A percentile compares a stretch with the other conserved stretches of the same genome.
Evolutionary conservation across 1,140 invertebrate species (phyloP).

Genomic region (Aporrectodea caliginosa): DNA sequence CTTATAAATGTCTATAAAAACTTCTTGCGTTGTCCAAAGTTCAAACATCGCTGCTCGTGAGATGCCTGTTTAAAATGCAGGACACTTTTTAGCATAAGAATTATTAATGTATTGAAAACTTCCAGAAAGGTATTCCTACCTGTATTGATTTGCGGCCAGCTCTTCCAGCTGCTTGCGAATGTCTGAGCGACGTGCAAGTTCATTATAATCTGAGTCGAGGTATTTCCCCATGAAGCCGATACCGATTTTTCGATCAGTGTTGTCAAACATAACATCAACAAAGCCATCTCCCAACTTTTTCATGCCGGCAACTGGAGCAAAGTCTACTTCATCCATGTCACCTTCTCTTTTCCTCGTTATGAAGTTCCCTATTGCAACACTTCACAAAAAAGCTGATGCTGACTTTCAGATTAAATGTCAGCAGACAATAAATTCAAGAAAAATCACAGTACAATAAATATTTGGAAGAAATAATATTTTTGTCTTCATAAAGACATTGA

Average conservation of each 20-base stretch:
- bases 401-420: too few species aligned
- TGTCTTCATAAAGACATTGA: too few species aligned
- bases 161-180: neutral
- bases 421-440: too few species aligned
- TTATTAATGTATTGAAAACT: neutral
- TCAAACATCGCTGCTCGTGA: neutral
- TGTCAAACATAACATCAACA: neutral
- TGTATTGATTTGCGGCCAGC: neutral
- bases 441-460: too few species aligned
- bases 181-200: neutral
- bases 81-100: neutral
- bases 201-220: neutral
- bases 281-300: neutral
- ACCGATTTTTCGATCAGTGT: neutral
- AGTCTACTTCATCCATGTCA: neutral
- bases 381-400: too few species aligned
- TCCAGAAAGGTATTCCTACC: neutral
- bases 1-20: too few species aligned
- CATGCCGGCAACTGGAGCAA: neutral
- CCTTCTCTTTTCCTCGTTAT: too few species aligned
- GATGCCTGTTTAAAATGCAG: neutral
- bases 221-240: neutral
- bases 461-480: too few species aligned
- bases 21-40: too few species aligned
- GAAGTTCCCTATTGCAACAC: too few species aligned